Base-by-base conservation (phyloP, 2,888 invertebrate species). In the Therioaphis trifolii region DNA sequence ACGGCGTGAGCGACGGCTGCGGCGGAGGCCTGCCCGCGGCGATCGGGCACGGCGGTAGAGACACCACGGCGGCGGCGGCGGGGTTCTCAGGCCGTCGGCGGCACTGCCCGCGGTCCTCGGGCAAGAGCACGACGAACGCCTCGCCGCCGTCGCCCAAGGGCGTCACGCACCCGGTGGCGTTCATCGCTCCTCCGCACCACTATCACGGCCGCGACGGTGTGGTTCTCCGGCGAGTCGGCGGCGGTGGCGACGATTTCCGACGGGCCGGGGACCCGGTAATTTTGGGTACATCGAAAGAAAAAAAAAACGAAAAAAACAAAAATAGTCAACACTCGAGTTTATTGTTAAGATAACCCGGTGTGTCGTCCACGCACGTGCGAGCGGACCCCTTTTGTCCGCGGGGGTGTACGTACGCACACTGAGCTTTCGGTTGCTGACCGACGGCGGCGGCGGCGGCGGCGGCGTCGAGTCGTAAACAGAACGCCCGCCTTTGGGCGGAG, bases 81-180 rank as follows among this genome's bases (percentile, higher is more conserved):
- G 18, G 35, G 5, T 7, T 21, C 18, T 18, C 15, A n/a, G 4
- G 46, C 27, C 43, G 63, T 12, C 18, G 43, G 40, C 18, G 7
- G 3, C 3, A 9, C 15, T 29, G 15, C 11, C 11, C 18, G 27
- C 49, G n/a, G 43, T 66, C 68, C 46, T 74, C 82, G 21, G 63
- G 5, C 49, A 63, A n/a, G 4, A 82, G 74, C 5, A 82, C 82
- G 61, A 82, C 82, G 63, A 82, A 82, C 35, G 82, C 72, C 7
- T 82, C 72, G 35, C 82, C 74, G 52, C 74, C 82, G 27, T 61
- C 80, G 58, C 43, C 58, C 43, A 61, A 11, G 12, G 74, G 43
- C 35, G 74, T 63, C 63, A 49, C 12, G 14, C 72, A 74, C 9
- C 74, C 82, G 49, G 72, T 63, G 74, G 43, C 29, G 72, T 72